phyloP scores from a whole-genome alignment of 2,113 vertebrate genomes.

The Apteryx owenii region DNA sequence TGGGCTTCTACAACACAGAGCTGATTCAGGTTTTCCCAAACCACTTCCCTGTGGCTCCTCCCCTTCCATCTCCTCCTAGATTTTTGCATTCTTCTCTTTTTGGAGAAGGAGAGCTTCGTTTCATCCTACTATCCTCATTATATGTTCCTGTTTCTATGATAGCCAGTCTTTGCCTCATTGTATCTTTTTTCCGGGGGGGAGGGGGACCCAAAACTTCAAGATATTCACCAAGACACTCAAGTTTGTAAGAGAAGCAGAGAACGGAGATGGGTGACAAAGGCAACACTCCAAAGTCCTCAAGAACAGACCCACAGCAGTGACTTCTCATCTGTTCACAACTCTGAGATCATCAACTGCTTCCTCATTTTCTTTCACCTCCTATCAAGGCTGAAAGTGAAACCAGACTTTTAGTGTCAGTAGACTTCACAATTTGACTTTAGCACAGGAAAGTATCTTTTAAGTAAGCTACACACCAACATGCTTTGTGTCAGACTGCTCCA shows the following conservation, averaged over 20 bases:
- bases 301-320: not conserved
- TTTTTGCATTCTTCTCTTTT: not conserved
- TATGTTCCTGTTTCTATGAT: not conserved
- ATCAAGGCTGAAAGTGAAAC: not conserved
- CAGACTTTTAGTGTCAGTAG: not conserved
- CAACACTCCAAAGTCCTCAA: accelerated
- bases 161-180: not conserved
- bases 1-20: not conserved
- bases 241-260: not conserved
- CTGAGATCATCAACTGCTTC: not conserved
- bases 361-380: not conserved
- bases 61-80: not conserved
- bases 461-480: not conserved
- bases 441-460: not conserved
- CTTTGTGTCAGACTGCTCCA: not conserved
- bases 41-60: accelerated
- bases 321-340: not conserved
- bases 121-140: not conserved
- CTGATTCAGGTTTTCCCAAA: not conserved
- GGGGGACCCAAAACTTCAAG: not conserved
- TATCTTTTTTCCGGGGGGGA: not conserved
- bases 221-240: accelerated
- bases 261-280: accelerated
- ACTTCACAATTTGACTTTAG: not conserved
- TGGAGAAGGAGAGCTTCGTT: not conserved